A percentile compares a stretch with the other conserved stretches of the same genome.
These are phyloP conservation scores for Eulithis prunata DNA, from an alignment of 2,888 invertebrate genomes.

Conservation along the genomic window DNA sequence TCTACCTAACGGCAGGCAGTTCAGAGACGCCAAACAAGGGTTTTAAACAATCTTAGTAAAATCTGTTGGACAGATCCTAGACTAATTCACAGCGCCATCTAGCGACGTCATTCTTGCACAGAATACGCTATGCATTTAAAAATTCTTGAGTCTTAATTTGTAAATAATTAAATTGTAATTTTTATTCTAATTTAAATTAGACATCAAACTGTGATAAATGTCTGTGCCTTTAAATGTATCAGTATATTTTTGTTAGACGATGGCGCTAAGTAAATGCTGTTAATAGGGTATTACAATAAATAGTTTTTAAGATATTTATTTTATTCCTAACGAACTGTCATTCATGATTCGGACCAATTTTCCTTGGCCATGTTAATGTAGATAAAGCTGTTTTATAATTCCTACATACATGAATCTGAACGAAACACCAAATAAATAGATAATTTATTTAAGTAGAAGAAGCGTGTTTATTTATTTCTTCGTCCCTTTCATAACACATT, in stretches of 20 bases:
- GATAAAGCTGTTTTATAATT: constrained; percentile 40
- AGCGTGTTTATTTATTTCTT: constrained; percentile 11
- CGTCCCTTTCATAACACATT: not conserved
- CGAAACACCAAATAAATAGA: constrained; percentile 63
- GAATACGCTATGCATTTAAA: constrained; percentile 52
- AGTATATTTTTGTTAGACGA: constrained; percentile 57
- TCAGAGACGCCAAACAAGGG: constrained; percentile 80
- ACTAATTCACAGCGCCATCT: constrained; percentile 67
- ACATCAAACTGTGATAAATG: constrained; percentile 79
- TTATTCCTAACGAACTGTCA: constrained; percentile 46
- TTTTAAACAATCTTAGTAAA: constrained; percentile 69
- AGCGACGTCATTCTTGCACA: constrained; percentile 57
- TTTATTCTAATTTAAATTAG: constrained; percentile 59
- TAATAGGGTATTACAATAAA: no score
- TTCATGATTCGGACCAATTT: constrained; percentile 42
- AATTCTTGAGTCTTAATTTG: constrained; percentile 46
- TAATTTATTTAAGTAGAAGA: constrained; percentile 52
- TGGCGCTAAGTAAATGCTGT: constrained; percentile 70
- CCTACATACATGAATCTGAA: constrained; percentile 42
- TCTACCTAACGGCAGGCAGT: constrained; percentile 65
- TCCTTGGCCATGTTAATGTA: constrained; percentile 39
- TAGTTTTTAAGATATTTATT: constrained; percentile 55
- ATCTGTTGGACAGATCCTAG: constrained; percentile 45
- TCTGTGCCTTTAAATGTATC: constrained; percentile 78
- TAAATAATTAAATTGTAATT: constrained; percentile 57